Evolutionary conservation across 30 jellyfish, hydroid and myxozoan genomes (phyloP).

Genomic region (Sanderia malayensis): DNA sequence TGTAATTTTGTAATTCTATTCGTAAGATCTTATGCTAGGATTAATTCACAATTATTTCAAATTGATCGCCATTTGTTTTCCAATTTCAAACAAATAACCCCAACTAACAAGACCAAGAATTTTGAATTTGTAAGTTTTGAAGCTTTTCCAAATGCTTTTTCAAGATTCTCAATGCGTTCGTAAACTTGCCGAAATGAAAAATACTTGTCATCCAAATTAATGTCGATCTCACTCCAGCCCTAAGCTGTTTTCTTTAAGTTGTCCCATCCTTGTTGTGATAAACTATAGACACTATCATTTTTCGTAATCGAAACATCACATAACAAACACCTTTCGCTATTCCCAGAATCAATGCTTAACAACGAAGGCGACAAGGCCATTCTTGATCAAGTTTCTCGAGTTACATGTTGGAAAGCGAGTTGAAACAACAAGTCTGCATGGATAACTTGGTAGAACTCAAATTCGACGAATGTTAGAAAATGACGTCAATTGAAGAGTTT

Average conservation of each 20-base stretch:
- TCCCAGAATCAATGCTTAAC: slow-evolving; percentile 1
- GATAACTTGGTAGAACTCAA: background rate
- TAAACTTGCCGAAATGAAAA: background rate
- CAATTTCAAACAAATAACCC: too few relatives aligned
- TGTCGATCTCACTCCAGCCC: background rate
- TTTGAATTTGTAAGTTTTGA: background rate
- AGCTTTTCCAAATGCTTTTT: background rate
- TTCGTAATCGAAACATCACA: background rate
- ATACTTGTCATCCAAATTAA: background rate
- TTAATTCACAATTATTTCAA: too few relatives aligned
- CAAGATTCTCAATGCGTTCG: background rate
- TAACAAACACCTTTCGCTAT: background rate
- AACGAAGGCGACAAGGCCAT: background rate
- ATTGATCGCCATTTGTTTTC: too few relatives aligned
- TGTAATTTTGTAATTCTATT: too few relatives aligned
- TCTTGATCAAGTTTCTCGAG: background rate
- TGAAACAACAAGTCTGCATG: background rate
- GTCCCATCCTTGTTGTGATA: background rate
- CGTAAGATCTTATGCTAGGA: too few relatives aligned
- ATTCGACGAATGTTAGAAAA: background rate
- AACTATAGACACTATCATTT: background rate
- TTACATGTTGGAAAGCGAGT: background rate
- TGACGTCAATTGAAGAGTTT: background rate
- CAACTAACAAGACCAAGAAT: too few relatives aligned
- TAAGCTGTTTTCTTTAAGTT: background rate